Evolutionary conservation across 2,113 vertebrate species (phyloP).

Genomic region (Charadrius vociferus): DNA sequence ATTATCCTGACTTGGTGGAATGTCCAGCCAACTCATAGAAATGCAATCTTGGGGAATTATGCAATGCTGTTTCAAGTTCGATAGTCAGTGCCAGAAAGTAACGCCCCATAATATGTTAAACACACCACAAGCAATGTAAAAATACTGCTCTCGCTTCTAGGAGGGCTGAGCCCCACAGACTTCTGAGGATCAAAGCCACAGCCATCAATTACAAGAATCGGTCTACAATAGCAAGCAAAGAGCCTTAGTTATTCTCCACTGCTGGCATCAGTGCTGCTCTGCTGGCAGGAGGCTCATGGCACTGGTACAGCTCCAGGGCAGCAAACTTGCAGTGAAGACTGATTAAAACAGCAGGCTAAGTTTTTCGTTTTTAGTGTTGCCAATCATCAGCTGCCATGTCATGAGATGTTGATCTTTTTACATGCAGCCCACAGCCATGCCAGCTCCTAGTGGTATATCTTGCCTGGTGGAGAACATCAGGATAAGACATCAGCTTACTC

Average conservation of each 20-base stretch:
- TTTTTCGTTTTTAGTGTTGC: neutral
- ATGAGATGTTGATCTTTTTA: neutral
- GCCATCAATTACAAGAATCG: neutral
- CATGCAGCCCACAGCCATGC: neutral
- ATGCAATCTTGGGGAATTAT: slow-evolving; percentile 26
- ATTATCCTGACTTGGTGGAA: neutral
- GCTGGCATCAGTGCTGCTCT: neutral
- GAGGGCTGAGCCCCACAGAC: neutral
- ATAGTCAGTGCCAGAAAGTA: neutral
- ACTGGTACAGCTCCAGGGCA: neutral
- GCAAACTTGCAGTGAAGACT: neutral
- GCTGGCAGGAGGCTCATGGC: neutral
- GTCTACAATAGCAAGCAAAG: neutral
- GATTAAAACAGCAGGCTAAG: neutral
- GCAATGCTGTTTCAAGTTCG: slow-evolving; percentile 39
- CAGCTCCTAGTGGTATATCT: neutral
- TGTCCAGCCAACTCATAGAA: slow-evolving; percentile 35
- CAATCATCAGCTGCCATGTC: neutral
- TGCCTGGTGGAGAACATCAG: neutral
- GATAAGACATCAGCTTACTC: neutral
- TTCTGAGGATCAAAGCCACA: slow-evolving; percentile 14
- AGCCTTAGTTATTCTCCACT: neutral
- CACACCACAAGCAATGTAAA: neutral
- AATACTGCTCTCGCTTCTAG: slow-evolving; percentile 15
- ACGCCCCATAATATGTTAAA: slow-evolving; percentile 9